phyloP scores from a whole-genome alignment of 2,888 invertebrate genomes.

The Erynnis tages region DNA sequence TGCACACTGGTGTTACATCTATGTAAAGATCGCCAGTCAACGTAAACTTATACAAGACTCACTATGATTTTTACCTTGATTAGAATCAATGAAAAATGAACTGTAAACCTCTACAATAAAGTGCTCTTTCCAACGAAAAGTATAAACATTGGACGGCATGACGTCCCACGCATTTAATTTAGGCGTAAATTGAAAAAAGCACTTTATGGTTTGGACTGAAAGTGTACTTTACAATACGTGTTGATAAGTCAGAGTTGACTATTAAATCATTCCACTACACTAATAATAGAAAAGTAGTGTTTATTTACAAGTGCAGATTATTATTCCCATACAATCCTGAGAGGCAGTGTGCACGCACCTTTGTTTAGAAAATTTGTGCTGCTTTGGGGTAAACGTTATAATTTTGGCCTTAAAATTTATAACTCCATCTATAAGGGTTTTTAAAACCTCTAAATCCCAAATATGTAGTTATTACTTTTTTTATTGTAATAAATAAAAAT shows the following conservation, averaged over 20 bases:
- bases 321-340: too few relatives aligned
- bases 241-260: too few relatives aligned
- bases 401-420: slow-evolving; percentile 51
- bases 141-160: too few relatives aligned
- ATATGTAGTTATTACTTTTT: slow-evolving; percentile 9
- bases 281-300: background rate
- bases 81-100: background rate
- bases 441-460: slow-evolving; percentile 44
- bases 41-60: too few relatives aligned
- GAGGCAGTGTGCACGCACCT: slow-evolving; percentile 45
- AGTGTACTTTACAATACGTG: background rate
- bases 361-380: slow-evolving; percentile 59
- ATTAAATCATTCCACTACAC: background rate
- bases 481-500: slow-evolving; percentile 45
- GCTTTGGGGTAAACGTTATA: slow-evolving; percentile 47
- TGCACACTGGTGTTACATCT: slow-evolving; percentile 40
- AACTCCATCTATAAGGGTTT: slow-evolving; percentile 43
- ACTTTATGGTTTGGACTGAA: background rate
- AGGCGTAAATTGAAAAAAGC: background rate
- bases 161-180: background rate
- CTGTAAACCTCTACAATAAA: background rate
- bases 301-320: slow-evolving; percentile 21
- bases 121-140: too few relatives aligned
- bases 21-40: too few relatives aligned
- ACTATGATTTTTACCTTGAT: too few relatives aligned